Percentiles rank a stretch among this genome's conserved stretches.
These are phyloP conservation scores for Axis porcinus DNA, from an alignment of 2,113 vertebrate genomes.

Conservation along the genomic window DNA sequence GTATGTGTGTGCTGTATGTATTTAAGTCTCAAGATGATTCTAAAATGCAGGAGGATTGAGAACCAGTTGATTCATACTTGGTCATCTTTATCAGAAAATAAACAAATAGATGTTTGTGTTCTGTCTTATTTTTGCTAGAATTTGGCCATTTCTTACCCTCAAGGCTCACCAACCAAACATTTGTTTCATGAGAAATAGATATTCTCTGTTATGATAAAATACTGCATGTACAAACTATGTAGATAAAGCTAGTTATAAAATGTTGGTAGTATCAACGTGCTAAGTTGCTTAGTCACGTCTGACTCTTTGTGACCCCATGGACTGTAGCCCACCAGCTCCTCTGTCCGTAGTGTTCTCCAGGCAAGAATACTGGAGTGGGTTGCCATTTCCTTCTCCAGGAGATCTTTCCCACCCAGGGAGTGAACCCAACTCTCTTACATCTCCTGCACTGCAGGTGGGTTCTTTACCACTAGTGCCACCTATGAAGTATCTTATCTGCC, in stretches of 20 bases:
- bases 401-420: not conserved
- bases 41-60: not conserved
- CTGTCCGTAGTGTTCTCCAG: not conserved
- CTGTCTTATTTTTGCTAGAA: not conserved
- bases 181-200: not conserved
- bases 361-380: not conserved
- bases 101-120: not conserved
- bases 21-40: not conserved
- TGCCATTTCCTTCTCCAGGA: not conserved
- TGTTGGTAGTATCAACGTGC: not conserved
- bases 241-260: not conserved
- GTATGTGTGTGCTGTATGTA: not conserved
- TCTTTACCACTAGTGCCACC: not conserved
- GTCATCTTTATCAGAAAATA: not conserved
- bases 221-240: not conserved
- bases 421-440: not conserved
- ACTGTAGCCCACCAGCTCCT: not conserved
- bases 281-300: not conserved
- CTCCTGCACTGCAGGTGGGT: not conserved
- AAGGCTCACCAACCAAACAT: not conserved
- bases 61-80: not conserved
- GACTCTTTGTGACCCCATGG: not conserved
- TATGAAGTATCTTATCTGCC: not conserved
- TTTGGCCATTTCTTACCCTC: not conserved
- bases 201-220: not conserved